These are phyloP conservation scores for Limnephilus auricula DNA, from an alignment of 2,888 invertebrate genomes.

Conservation along the genomic window DNA sequence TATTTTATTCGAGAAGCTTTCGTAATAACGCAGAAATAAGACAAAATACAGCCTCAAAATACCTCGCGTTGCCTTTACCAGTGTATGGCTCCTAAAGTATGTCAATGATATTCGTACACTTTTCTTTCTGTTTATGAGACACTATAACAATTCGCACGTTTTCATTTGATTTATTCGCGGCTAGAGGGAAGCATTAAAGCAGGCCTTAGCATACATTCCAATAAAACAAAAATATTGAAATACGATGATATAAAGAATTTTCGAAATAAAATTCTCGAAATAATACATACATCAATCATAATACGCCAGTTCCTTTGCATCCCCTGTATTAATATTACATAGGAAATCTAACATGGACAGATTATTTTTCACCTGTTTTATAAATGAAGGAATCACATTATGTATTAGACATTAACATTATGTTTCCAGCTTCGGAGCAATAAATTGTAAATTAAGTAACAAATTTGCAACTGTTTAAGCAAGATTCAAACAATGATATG, in stretches of 20 bases:
- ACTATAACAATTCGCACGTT: conserved; percentile 2
- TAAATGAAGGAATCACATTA: neutral
- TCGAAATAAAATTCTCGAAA: neutral
- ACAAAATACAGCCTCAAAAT: neutral
- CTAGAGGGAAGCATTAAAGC: neutral
- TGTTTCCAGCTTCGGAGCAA: neutral
- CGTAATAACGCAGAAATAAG: neutral
- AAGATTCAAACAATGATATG: no score
- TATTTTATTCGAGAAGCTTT: neutral
- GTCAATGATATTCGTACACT: neutral
- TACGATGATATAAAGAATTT: neutral
- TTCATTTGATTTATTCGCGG: conserved; percentile 1
- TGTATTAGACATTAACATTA: neutral
- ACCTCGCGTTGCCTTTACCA: neutral
- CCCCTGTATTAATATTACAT: neutral
- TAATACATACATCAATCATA: neutral
- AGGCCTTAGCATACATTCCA: neutral
- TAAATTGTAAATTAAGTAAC: neutral
- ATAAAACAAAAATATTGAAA: conserved; percentile 2
- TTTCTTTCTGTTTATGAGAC: neutral
- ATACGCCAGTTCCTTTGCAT: neutral
- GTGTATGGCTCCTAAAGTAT: neutral
- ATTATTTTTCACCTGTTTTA: neutral
- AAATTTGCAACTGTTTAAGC: no score
- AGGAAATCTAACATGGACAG: neutral